Conservation (phyloP, 2,797 vertebrate genomes). For the Florisuga fusca region DNA sequence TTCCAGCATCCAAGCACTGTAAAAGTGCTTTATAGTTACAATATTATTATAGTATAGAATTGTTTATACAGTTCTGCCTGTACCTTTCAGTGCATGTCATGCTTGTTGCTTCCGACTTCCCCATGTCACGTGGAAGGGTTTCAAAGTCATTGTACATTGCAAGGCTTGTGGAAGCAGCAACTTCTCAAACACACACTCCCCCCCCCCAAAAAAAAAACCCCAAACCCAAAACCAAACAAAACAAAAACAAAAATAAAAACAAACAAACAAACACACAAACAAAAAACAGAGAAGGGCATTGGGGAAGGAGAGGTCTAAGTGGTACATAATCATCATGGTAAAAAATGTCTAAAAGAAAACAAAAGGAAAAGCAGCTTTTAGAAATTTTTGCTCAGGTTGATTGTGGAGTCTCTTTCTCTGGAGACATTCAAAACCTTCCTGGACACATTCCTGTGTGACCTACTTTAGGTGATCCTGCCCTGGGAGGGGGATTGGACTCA, state of each 20-base stretch:
- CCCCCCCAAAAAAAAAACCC: too few species aligned
- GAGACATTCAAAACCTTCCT: too few species aligned
- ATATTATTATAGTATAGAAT: not conserved
- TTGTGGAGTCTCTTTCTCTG: too few species aligned
- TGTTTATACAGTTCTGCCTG: not conserved
- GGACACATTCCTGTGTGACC: too few species aligned
- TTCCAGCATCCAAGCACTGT: not conserved
- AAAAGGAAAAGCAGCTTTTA: not conserved
- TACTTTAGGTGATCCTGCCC: too few species aligned
- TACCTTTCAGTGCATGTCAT: not conserved
- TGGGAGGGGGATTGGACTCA: too few species aligned
- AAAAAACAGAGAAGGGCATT: not conserved
- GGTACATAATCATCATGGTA: not conserved
- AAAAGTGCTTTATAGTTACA: not conserved
- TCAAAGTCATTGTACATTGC: not conserved
- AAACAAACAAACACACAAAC: not conserved
- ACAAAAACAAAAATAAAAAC: too few species aligned
- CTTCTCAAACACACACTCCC: not conserved
- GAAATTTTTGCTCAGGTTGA: not conserved
- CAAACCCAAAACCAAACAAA: too few species aligned
- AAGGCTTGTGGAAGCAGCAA: not conserved
- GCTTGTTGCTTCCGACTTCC: not conserved
- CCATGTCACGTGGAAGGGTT: not conserved
- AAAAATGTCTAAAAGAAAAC: not conserved
- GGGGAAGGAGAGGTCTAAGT: not conserved